A percentile compares a stretch with the other conserved stretches of the same genome.
Evolutionary conservation across 1,140 invertebrate species (phyloP).

Genomic region (Drosophila ercepeae): DNA sequence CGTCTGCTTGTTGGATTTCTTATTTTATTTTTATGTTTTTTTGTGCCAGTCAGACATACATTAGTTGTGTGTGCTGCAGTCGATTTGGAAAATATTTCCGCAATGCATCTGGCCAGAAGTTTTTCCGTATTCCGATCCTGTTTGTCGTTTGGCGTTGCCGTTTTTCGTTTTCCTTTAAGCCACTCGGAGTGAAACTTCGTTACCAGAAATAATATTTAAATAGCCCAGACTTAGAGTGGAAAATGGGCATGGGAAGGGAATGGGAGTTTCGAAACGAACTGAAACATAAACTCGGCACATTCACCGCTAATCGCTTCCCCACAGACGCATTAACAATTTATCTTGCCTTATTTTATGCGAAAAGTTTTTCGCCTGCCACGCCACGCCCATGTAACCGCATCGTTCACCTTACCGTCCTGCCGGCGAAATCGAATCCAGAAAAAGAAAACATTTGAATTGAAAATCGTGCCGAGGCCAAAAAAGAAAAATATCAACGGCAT

Average conservation of each 20-base stretch:
- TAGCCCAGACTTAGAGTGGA: conserved; percentile 15
- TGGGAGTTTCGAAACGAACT: conserved; percentile 34
- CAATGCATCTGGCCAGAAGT: conserved; percentile 11
- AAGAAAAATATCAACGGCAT: conserved; percentile 56
- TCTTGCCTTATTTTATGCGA: conserved; percentile 81
- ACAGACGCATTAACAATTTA: conserved; percentile 82
- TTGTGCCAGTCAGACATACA: conserved; percentile 26
- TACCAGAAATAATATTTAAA: conserved; percentile 37
- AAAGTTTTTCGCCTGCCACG: conserved; percentile 49
- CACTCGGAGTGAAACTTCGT: not conserved
- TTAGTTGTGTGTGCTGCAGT: conserved; percentile 19
- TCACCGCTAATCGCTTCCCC: conserved; percentile 80
- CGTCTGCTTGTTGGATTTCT: conserved; percentile 7
- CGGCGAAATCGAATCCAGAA: conserved; percentile 45
- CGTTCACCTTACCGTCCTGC: conserved; percentile 9
- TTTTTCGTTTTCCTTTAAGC: conserved; percentile 16
- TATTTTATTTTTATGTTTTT: not conserved
- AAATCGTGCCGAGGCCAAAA: conserved; percentile 52
- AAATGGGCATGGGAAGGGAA: no score
- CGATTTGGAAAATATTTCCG: conserved; percentile 32
- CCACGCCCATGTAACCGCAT: conserved; percentile 19
- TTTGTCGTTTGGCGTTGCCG: not conserved
- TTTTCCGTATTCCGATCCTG: not conserved
- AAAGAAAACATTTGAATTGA: conserved; percentile 70
- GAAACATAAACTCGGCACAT: conserved; percentile 72